Evolutionary conservation across 2,113 vertebrate genomes (phyloP), one percentile per base, ranked within the genome.

Genomic region (Taurulus bubalis): DNA sequence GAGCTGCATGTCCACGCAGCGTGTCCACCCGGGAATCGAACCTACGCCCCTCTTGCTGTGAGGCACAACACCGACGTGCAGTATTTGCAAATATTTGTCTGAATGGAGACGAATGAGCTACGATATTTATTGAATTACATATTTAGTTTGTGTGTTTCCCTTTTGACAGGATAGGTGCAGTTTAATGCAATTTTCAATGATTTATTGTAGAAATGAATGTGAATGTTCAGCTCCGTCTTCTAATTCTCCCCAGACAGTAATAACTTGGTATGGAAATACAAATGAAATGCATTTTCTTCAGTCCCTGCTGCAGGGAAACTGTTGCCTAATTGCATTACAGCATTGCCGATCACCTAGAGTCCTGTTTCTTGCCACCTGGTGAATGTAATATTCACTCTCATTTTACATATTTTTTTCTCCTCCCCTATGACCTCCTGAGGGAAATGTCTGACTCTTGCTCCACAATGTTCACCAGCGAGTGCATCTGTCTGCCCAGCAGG

Each of bases 391-490:
- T 22, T 22, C 20, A 22, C 49, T 51, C 49, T 51, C 20, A 18
- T 51, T 20, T 22, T 2, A 20, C 8, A n/a, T 6, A 8, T 3
- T 1, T 22, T 1, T 2, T 22, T 20, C 2, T 8, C 7, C 3
- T 53, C n/a, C 49, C 15, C 42, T 5, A 4, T 45, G 42, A 53
- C 7, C 49, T 53, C 49, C 49, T 1, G 49, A 3, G 49, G 22
- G 49, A n/a, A 53, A 53, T 53, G n/a, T n/a, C n/a, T n/a, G n/a
- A n/a, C n/a, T n/a, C n/a, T n/a, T n/a, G n/a, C n/a, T n/a, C n/a
- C n/a, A n/a, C n/a, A n/a, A n/a, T n/a, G n/a, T n/a, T n/a, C n/a
- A n/a, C n/a, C n/a, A n/a, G n/a, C n/a, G n/a, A n/a, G n/a, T n/a
- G n/a, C n/a, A n/a, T n/a, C n/a, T n/a, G n/a, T n/a, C n/a, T n/a